phyloP scores from a whole-genome alignment of 2,113 vertebrate genomes.

The Paramisgurnus dabryanus region DNA sequence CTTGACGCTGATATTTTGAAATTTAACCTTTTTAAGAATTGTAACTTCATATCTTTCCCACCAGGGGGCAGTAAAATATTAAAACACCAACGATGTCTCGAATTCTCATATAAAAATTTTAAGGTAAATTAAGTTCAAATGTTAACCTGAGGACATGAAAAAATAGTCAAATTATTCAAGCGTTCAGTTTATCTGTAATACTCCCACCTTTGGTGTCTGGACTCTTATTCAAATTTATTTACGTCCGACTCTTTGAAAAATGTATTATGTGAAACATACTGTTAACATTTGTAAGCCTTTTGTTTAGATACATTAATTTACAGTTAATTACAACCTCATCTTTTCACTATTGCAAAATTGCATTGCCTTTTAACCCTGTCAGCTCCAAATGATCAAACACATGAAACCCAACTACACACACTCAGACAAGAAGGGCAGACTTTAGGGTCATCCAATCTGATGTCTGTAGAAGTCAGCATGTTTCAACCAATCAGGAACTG shows the following conservation, averaged over 20 bases:
- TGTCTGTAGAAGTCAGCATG: conserved; percentile 7
- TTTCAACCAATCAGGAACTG: conserved; percentile 63
- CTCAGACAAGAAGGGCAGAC: conserved; percentile 1
- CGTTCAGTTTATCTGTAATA: no score
- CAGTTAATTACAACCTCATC: conserved; percentile 4
- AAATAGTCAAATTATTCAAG: no score
- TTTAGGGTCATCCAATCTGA: conserved; percentile 58
- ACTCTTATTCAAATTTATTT: no score
- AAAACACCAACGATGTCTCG: not conserved
- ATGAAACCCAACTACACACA: conserved; percentile 1
- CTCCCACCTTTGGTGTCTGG: no score
- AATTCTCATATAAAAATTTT: no score
- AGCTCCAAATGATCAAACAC: conserved; percentile 13
- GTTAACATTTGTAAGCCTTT: not conserved
- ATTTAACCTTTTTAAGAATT: not conserved
- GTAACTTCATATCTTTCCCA: conserved; percentile 37
- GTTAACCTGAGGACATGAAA: no score
- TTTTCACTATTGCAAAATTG: not conserved
- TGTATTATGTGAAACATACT: no score
- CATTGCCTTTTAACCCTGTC: not conserved
- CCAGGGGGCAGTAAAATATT: conserved; percentile 55
- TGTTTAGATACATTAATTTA: not conserved
- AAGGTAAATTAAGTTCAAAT: no score
- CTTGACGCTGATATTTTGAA: no score
- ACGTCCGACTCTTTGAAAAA: no score